Conservation (phyloP, 2,797 vertebrate species). For the Xiphorhynchus erythropygius region DNA sequence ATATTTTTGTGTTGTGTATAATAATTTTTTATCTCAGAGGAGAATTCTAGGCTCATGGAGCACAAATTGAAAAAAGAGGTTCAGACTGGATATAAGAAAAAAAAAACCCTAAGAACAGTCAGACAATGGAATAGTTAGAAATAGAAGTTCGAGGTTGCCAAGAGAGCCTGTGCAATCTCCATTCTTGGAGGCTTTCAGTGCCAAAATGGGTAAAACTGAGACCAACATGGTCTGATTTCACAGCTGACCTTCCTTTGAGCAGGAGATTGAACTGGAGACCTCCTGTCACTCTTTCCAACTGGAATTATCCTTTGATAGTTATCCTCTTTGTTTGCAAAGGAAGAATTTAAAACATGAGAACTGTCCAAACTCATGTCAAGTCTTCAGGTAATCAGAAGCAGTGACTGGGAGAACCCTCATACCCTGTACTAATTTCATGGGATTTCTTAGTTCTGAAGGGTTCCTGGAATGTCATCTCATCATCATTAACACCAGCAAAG, state of each 20-base stretch:
- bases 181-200: background rate
- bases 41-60: background rate
- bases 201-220: background rate
- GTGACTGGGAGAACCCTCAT: background rate
- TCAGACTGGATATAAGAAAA: background rate
- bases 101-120: background rate
- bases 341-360: background rate
- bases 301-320: background rate
- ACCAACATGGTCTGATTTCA: background rate
- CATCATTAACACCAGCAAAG: background rate
- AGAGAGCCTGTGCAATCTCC: background rate
- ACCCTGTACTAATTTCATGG: background rate
- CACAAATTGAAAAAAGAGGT: background rate
- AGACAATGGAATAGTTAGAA: background rate
- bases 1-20: background rate
- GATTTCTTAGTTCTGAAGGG: background rate
- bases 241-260: background rate
- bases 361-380: background rate
- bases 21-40: background rate
- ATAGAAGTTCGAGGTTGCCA: background rate
- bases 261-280: background rate
- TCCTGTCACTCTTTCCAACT: background rate
- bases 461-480: background rate
- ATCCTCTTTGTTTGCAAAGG: background rate
- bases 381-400: background rate